Evolutionary conservation across 2,797 vertebrate genomes (phyloP).

Genomic region (Enteromius radiatus): DNA sequence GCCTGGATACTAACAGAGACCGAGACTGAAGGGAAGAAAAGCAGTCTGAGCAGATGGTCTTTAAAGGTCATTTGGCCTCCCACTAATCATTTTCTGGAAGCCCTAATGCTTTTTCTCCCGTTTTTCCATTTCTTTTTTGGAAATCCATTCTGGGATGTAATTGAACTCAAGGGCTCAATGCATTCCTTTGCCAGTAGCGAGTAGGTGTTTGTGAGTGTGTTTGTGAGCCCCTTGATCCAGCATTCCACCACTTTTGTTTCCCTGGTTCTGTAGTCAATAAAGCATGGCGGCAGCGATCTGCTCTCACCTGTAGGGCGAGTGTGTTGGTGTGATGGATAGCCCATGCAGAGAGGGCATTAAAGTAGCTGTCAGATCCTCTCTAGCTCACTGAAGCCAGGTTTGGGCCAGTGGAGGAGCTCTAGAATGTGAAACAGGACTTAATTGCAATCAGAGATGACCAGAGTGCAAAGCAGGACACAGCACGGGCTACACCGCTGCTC

Average conservation of each 20-base stretch:
- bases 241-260: constrained; percentile 36
- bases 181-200: constrained; percentile 37
- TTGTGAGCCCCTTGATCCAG: constrained; percentile 10
- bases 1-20: background rate
- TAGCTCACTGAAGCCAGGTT: constrained; percentile 67
- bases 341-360: constrained; percentile 70
- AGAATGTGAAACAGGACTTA: constrained; percentile 72
- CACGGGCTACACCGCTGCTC: constrained; percentile 41
- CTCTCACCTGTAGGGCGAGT: constrained; percentile 43
- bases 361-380: constrained; percentile 73
- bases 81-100: constrained; percentile 58
- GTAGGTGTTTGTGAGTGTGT: background rate
- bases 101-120: background rate
- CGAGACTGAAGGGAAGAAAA: constrained; percentile 27
- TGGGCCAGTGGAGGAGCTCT: constrained; percentile 62
- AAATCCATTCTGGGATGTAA: constrained; percentile 38
- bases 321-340: constrained; percentile 52
- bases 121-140: constrained; percentile 39
- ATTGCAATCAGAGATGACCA: constrained; percentile 74
- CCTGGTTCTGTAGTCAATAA: constrained; percentile 27
- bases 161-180: constrained; percentile 49
- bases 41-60: constrained; percentile 68
- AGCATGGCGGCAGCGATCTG: constrained; percentile 22
- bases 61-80: constrained; percentile 68
- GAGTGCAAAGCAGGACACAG: constrained; percentile 65